Base-by-base conservation (phyloP, 2,888 invertebrate species). In the Melinaea marsaeus region DNA sequence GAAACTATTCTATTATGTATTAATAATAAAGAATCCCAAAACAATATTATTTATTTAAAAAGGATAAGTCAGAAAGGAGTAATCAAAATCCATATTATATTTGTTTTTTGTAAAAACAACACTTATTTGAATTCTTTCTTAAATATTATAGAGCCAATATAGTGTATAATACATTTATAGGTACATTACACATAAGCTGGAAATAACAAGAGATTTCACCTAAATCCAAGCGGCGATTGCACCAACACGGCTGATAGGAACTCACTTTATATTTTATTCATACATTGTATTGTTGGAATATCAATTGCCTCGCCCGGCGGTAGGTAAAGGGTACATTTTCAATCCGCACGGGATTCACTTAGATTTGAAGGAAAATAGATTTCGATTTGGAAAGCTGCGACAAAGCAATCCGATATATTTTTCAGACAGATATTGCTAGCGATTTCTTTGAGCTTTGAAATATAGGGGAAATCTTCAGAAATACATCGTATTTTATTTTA, bases 341-440 rank as follows among this genome's bases (percentile, higher is more conserved):
- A 90, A 90, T 90, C 90, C 90, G 87, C 90, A 86, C 88, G 90
- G 90, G 90, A 90, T 90, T 90, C 90, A 89, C 90, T 90, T 90
- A 90, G 90, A 90, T 90, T 90, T 90, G 90, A 90, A 90, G 90
- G 90, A 90, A 90, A 90, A 90, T 90, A 90, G 90, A 90, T 90
- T 90, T 90, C 89, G 90, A 90, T 90, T 90, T 89, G 84, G 84
- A 89, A 89, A 89, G 90, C 90, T 89, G 88, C 90, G 90, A 90
- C 90, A 90, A 90, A 90, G 90, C 90, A 90, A 90, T 90, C 90
- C 90, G 90, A 90, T 90, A 90, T 90, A 90, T 90, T 90, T 90
- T 90, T 90, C 90, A 90, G 90, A 89, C 90, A 89, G 90, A 90
- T 90, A 90, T 90, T 90, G 90, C 89, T 82, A 88, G 89, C 90